A percentile compares a stretch with the other conserved stretches of the same genome.
Conservation (phyloP, 2,888 invertebrate genomes). For the Apoderus coryli region DNA sequence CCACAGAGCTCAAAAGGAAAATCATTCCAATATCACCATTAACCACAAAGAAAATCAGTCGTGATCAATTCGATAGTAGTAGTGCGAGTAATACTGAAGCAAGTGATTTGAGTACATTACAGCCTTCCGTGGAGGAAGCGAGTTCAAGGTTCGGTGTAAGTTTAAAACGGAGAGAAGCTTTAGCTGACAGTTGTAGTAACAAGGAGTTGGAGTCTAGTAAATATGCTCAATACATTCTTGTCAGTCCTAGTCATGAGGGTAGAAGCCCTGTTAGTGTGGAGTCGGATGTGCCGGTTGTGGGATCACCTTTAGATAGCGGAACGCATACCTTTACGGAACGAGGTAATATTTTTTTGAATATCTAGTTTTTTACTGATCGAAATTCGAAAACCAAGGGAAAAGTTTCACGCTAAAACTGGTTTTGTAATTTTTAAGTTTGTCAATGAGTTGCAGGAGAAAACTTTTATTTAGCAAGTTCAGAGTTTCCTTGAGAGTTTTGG, state of each 20-base stretch:
- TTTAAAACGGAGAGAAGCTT: slow-evolving; percentile 49
- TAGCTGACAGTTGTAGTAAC: slow-evolving; percentile 39
- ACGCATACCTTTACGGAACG: no score
- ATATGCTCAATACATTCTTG: slow-evolving; percentile 29
- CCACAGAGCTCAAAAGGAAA: slow-evolving; percentile 28
- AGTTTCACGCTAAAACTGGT: no score
- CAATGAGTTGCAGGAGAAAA: no score
- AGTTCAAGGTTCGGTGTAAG: slow-evolving; percentile 54
- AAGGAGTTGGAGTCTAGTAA: slow-evolving; percentile 31
- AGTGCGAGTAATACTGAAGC: slow-evolving; percentile 29
- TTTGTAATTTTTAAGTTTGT: no score
- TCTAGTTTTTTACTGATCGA: no score
- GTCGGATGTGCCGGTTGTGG: slow-evolving; percentile 35
- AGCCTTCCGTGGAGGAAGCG: slow-evolving; percentile 57
- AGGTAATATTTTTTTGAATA: no score
- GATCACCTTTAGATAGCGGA: slow-evolving; percentile 36
- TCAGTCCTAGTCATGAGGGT: slow-evolving; percentile 30
- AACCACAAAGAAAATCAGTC: slow-evolving; percentile 26
- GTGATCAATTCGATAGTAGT: slow-evolving; percentile 20
- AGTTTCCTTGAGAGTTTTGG: no score
- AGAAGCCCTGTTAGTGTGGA: slow-evolving; percentile 31
- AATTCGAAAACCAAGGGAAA: no score
- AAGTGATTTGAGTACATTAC: slow-evolving; percentile 42
- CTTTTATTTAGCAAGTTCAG: no score
- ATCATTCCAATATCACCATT: slow-evolving; percentile 26